Conservation (phyloP, 2,888 invertebrate species). For the Oscheius myriophilus region DNA sequence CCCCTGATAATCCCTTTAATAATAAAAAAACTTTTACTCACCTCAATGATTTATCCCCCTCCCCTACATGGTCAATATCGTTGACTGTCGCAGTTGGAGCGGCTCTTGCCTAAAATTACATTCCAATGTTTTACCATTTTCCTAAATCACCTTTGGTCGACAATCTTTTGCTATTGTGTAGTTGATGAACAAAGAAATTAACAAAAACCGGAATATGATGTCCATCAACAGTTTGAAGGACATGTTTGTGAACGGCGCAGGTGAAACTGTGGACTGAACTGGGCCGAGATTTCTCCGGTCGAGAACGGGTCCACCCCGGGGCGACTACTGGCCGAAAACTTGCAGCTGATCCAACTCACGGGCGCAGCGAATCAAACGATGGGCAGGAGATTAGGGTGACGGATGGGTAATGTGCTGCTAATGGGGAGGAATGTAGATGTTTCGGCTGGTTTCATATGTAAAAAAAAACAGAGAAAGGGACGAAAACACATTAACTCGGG, state of each 20-base stretch:
- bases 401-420: too few relatives aligned
- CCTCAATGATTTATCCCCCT: not conserved
- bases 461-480: too few relatives aligned
- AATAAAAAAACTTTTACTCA: not conserved
- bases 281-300: not conserved
- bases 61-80: conserved; percentile 1
- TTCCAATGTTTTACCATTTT: too few relatives aligned
- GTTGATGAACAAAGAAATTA: not conserved
- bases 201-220: conserved; percentile 11
- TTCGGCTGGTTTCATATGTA: too few relatives aligned
- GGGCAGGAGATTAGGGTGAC: too few relatives aligned
- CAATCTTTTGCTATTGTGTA: conserved; percentile 6
- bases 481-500: too few relatives aligned
- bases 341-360: too few relatives aligned
- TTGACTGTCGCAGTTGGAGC: conserved; percentile 12
- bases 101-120: conserved; percentile 15
- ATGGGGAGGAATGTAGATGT: too few relatives aligned
- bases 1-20: too few relatives aligned
- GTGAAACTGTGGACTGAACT: not conserved
- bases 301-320: too few relatives aligned
- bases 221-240: conserved; percentile 7
- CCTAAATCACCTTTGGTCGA: conserved; percentile 11
- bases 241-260: not conserved
- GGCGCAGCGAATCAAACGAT: too few relatives aligned
- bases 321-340: too few relatives aligned